Conservation (phyloP, 1,140 invertebrate species). For the Nasonia longicornis region DNA sequence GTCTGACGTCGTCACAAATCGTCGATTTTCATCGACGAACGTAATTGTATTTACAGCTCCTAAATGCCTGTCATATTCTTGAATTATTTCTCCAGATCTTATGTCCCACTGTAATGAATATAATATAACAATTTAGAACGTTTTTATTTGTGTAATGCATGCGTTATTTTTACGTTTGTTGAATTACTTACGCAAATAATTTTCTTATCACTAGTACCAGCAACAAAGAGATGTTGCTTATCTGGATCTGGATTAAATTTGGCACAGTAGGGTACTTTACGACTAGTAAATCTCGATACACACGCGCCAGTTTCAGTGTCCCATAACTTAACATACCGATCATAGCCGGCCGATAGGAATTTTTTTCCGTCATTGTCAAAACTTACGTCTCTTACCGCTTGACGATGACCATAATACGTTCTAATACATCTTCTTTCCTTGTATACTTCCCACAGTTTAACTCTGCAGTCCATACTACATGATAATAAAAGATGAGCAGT, state of each 20-base stretch:
- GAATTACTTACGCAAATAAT: conserved; percentile 91
- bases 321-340: conserved; percentile 97
- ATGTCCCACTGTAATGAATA: conserved; percentile 88
- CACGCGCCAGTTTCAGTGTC: conserved; percentile 98
- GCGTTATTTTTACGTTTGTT: neutral
- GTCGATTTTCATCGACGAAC: conserved; percentile 97
- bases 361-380: conserved; percentile 95
- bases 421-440: conserved; percentile 93
- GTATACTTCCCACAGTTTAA: conserved; percentile 99
- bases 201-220: conserved; percentile 99
- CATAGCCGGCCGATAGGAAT: conserved; percentile 95
- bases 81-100: conserved; percentile 93
- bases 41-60: conserved; percentile 99
- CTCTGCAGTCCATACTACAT: conserved; percentile 95
- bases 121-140: conserved; percentile 21
- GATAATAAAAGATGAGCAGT: conserved; percentile 96
- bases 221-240: conserved; percentile 97
- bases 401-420: conserved; percentile 96
- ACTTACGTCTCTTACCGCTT: conserved; percentile 95
- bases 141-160: neutral
- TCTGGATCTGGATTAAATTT: conserved; percentile 98
- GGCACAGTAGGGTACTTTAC: conserved; percentile 96
- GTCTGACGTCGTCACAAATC: conserved; percentile 98
- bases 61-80: conserved; percentile 99
- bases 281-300: conserved; percentile 90